Percentiles rank a stretch among this genome's conserved stretches.
Conservation (phyloP, 2,113 vertebrate species). For the Charadrius vociferus region DNA sequence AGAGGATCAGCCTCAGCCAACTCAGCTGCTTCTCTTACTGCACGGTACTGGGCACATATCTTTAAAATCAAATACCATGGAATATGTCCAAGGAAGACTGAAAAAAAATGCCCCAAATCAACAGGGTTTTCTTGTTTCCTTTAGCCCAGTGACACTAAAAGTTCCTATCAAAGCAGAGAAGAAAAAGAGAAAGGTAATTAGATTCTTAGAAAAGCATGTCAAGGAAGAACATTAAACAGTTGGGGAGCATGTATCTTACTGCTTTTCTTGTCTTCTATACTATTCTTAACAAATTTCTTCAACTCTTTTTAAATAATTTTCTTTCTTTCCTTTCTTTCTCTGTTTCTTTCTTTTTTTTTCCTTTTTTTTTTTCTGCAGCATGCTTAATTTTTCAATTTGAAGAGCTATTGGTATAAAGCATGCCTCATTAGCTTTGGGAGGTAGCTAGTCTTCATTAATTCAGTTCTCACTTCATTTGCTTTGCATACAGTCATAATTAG, state of each 20-base stretch:
- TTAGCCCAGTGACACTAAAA: not conserved
- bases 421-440: constrained; percentile 80
- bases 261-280: not conserved
- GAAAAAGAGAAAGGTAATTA: not conserved
- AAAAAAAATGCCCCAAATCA: not conserved
- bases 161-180: not conserved
- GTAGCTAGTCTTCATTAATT: constrained; percentile 79
- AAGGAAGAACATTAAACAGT: not conserved
- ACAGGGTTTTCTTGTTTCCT: not conserved
- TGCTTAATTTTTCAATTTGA: constrained; percentile 77
- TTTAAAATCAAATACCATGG: not conserved
- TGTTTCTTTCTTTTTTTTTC: not conserved
- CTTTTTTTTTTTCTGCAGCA: not conserved
- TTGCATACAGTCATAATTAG: constrained; percentile 82
- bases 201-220: not conserved
- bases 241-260: not conserved
- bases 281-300: not conserved
- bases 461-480: constrained; percentile 82
- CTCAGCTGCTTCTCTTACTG: not conserved
- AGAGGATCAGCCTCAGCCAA: not conserved
- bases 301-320: not conserved
- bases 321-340: not conserved
- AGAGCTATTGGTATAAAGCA: constrained; percentile 69
- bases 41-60: not conserved
- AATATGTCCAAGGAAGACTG: not conserved